A percentile compares a stretch with the other conserved stretches of the same genome.
Conservation (phyloP, 2,888 invertebrate species). For the Deilephila porcellus region DNA sequence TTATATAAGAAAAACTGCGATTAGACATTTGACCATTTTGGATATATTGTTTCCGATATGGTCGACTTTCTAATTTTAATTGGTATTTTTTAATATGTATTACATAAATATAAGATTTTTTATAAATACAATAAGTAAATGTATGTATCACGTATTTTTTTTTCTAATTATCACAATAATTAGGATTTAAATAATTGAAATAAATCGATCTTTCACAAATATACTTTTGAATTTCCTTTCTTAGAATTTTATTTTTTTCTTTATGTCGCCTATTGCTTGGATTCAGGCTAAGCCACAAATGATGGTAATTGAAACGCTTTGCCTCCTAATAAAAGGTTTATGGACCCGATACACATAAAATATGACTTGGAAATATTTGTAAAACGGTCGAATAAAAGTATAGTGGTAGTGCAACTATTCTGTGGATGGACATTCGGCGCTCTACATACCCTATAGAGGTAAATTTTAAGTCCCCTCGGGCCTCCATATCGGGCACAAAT, state of each 20-base stretch:
- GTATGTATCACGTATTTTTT: constrained; percentile 38
- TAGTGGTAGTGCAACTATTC: too few species aligned
- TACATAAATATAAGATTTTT: constrained; percentile 44
- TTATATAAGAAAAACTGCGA: constrained; percentile 43
- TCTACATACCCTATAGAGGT: too few species aligned
- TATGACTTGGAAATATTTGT: too few species aligned
- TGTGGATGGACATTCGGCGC: too few species aligned
- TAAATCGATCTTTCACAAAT: constrained; percentile 71
- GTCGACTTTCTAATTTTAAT: constrained; percentile 78
- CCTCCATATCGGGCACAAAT: too few species aligned
- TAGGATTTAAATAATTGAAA: constrained; percentile 66
- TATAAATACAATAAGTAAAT: constrained; percentile 53
- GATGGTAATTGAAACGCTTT: background rate
- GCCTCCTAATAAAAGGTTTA: too few species aligned
- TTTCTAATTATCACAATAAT: constrained; percentile 68
- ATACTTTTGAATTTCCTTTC: constrained; percentile 20
- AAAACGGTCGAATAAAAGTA: too few species aligned
- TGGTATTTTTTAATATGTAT: constrained; percentile 45
- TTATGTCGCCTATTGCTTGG: background rate
- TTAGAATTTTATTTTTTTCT: too few species aligned
- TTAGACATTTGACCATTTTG: constrained; percentile 80
- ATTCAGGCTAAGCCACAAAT: background rate
- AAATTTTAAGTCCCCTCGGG: too few species aligned
- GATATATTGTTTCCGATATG: constrained; percentile 59
- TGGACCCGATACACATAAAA: too few species aligned